Evolutionary conservation across 2,113 vertebrate genomes (phyloP).

Genomic region (Fregetta grallaria): DNA sequence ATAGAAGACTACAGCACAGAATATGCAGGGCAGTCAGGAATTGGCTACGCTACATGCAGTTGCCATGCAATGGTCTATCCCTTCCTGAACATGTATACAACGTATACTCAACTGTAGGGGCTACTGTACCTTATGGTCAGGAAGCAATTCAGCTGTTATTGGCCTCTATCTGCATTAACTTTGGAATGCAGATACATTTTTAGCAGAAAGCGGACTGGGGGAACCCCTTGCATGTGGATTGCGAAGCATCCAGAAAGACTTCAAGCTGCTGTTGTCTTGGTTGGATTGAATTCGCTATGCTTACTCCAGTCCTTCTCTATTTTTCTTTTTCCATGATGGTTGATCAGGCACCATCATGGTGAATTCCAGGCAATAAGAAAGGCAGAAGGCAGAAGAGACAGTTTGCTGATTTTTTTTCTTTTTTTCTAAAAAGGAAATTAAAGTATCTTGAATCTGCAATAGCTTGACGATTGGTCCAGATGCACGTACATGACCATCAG

Average conservation of each 20-base stretch:
- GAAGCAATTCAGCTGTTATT: not conserved
- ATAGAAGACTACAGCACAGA: not conserved
- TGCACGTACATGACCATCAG: rapidly evolving
- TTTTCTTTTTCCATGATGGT: not conserved
- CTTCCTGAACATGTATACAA: not conserved
- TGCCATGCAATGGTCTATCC: not conserved
- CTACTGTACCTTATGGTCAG: not conserved
- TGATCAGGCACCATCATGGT: not conserved
- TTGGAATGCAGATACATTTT: not conserved
- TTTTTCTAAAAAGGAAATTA: not conserved
- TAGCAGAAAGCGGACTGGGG: not conserved
- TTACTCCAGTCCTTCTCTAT: not conserved
- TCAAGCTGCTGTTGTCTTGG: not conserved
- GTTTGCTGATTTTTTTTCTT: not conserved
- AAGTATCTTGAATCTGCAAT: not conserved
- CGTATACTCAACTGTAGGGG: not conserved
- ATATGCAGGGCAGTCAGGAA: not conserved
- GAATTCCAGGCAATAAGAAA: not conserved
- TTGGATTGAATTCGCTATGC: not conserved
- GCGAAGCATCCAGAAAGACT: not conserved
- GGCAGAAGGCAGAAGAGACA: not conserved
- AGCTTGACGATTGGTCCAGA: not conserved
- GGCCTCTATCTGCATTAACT: not conserved
- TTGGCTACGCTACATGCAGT: not conserved
- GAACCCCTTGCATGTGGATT: not conserved